These are phyloP conservation scores for Agrochola circellaris DNA, from an alignment of 2,888 invertebrate genomes.

Conservation along the genomic window DNA sequence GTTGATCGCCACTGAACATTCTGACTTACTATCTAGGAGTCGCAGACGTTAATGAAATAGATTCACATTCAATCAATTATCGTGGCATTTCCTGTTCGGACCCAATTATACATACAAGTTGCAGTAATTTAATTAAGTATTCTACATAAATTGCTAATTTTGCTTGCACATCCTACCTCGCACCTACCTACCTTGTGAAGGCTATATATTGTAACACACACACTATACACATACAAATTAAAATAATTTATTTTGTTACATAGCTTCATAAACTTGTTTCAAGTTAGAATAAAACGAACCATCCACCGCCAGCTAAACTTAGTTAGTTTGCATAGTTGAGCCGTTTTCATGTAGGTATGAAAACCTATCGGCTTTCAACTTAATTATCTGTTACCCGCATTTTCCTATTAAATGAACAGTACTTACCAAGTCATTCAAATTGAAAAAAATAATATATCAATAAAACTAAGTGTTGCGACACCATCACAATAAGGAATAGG, in stretches of 20 bases:
- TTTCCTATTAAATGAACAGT: background rate
- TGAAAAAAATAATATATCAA: background rate
- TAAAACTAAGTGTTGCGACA: background rate
- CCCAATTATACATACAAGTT: background rate
- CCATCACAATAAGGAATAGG: no score
- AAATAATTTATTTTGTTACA: constrained; percentile 3
- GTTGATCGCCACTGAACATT: background rate
- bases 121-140: background rate
- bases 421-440: no score
- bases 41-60: background rate
- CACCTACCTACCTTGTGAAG: background rate
- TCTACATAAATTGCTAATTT: constrained; percentile 11
- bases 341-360: no score
- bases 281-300: background rate
- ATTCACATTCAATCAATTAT: background rate
- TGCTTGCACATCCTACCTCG: background rate
- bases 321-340: no score
- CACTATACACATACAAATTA: no score
- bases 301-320: no score
- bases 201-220: constrained; percentile 6
- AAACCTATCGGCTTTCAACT: no score
- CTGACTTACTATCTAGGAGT: background rate
- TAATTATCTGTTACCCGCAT: background rate
- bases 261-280: background rate
- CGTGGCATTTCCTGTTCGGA: background rate